Conservation (phyloP, 2,113 vertebrate genomes). For the Ictalurus punctatus region DNA sequence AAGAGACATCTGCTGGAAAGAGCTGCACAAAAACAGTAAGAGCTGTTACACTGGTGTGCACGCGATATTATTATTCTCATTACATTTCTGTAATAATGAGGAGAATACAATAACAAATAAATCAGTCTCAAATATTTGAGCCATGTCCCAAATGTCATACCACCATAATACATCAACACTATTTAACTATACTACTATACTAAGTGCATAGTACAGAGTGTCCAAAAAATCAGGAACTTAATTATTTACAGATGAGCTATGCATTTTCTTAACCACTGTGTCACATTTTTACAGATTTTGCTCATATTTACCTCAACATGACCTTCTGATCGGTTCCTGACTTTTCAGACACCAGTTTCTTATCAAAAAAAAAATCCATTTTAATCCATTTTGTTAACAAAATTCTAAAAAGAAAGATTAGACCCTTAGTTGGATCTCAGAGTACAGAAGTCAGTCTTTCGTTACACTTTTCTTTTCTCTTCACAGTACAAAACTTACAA, state of each 20-base stretch:
- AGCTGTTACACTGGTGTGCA: neutral
- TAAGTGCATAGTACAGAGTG: neutral
- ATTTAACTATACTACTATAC: too few relatives aligned
- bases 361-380: neutral
- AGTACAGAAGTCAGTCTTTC: neutral
- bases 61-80: neutral
- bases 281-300: neutral
- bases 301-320: neutral
- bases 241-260: neutral
- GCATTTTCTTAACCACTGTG: neutral
- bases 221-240: neutral
- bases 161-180: neutral
- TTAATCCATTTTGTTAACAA: neutral
- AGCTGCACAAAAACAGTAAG: slow-evolving; percentile 4
- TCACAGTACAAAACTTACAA: neutral
- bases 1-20: neutral
- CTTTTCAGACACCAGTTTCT: neutral
- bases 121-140: neutral
- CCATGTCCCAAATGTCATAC: neutral
- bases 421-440: neutral
- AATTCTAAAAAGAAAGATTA: neutral
- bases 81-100: neutral
- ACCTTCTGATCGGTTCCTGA: neutral
- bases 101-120: neutral
- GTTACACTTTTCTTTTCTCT: neutral